Conservation (phyloP, 2,888 invertebrate genomes). For the Thymelicus lineola region DNA sequence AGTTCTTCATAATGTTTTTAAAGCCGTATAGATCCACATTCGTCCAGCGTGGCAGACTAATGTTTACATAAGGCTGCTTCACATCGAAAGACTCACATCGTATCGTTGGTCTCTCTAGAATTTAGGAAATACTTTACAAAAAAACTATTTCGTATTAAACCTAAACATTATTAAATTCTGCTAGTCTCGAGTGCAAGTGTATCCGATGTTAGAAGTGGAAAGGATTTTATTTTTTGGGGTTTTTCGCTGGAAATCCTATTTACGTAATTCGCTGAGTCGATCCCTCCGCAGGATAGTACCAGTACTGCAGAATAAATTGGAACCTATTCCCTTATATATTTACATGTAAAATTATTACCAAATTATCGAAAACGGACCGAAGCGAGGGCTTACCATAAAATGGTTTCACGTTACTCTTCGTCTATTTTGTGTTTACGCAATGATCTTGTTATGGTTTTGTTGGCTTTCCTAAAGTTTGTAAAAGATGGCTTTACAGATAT, state of each 20-base stretch:
- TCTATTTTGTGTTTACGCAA: neutral
- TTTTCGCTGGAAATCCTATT: conserved; percentile 42
- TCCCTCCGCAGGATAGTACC: conserved; percentile 39
- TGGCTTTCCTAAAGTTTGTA: neutral
- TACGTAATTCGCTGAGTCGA: conserved; percentile 45
- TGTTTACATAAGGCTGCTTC: too few species aligned
- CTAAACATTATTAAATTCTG: conserved; percentile 20
- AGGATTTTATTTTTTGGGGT: conserved; percentile 43
- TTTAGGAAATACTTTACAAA: neutral
- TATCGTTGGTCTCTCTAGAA: too few species aligned
- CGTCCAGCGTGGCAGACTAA: too few species aligned
- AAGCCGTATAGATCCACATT: too few species aligned
- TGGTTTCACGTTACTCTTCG: conserved; percentile 10
- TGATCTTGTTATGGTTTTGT: neutral
- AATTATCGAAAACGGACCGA: conserved; percentile 23
- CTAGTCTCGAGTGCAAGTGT: conserved; percentile 27
- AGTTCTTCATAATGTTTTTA: too few species aligned
- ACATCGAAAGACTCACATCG: too few species aligned
- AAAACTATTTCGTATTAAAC: neutral
- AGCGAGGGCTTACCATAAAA: conserved; percentile 7
- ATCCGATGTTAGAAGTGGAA: conserved; percentile 35
- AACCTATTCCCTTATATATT: conserved; percentile 32
- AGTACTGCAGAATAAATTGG: conserved; percentile 38
- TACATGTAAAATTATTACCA: conserved; percentile 34
- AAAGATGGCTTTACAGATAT: neutral